These are phyloP conservation scores for Homarus americanus DNA, from an alignment of 1,140 invertebrate species.

Conservation along the genomic window DNA sequence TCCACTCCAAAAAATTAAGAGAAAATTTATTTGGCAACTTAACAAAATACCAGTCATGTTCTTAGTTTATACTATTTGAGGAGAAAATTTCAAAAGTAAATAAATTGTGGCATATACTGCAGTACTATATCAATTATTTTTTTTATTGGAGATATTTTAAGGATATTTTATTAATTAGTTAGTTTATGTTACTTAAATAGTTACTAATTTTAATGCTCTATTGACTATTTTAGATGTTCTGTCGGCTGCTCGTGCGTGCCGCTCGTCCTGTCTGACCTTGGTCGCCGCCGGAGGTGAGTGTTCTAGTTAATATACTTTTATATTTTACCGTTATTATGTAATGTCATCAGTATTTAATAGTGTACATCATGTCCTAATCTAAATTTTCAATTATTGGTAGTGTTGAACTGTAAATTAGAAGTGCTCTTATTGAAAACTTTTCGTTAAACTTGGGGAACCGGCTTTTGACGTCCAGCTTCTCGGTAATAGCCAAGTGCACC, in stretches of 20 bases:
- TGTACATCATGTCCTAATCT: too few relatives aligned
- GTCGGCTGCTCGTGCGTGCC: background rate
- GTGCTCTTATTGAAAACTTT: too few relatives aligned
- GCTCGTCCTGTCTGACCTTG: constrained; percentile 50
- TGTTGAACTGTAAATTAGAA: too few relatives aligned
- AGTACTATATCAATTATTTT: background rate
- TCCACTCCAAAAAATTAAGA: background rate
- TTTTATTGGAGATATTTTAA: background rate
- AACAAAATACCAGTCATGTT: background rate
- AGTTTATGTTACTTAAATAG: background rate
- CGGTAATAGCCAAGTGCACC: too few relatives aligned
- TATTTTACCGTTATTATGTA: too few relatives aligned
- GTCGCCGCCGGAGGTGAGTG: constrained; percentile 26
- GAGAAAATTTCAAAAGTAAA: background rate
- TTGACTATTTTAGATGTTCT: background rate
- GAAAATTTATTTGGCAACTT: background rate
- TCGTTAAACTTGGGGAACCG: too few relatives aligned
- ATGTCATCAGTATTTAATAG: too few relatives aligned
- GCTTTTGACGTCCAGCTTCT: too few relatives aligned
- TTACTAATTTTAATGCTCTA: background rate
- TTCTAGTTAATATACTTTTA: background rate
- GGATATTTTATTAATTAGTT: background rate
- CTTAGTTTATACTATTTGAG: background rate
- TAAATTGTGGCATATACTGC: background rate
- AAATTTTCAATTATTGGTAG: too few relatives aligned